A percentile compares a stretch with the other conserved stretches of the same genome.
Evolutionary conservation across 2,113 vertebrate species (phyloP).

Genomic region (Atrichornis clamosus): DNA sequence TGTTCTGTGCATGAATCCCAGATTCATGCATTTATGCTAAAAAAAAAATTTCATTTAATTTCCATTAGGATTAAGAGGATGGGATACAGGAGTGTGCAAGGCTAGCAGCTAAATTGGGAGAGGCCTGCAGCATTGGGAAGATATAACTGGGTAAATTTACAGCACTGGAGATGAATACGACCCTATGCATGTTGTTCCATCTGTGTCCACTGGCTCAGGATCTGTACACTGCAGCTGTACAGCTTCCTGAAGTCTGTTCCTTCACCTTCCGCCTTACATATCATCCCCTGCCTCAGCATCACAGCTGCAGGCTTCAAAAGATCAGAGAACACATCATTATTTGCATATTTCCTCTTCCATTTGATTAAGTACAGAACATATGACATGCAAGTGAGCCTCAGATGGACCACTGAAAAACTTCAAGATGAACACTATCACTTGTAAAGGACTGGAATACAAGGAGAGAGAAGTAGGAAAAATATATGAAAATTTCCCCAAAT

Average conservation of each 20-base stretch:
- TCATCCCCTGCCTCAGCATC: background rate
- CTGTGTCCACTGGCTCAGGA: background rate
- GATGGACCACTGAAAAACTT: background rate
- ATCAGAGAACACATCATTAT: background rate
- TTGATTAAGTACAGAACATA: background rate
- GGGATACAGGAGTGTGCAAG: background rate
- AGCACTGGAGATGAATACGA: background rate
- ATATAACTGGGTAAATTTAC: background rate
- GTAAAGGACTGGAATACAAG: background rate
- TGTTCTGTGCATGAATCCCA: background rate
- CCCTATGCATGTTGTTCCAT: background rate
- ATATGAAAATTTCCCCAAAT: background rate
- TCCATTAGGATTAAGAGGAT: background rate
- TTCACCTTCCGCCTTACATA: background rate
- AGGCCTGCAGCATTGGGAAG: background rate
- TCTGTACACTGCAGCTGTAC: background rate
- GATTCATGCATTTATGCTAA: background rate
- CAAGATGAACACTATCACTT: background rate
- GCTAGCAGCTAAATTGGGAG: background rate
- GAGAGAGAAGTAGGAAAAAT: background rate
- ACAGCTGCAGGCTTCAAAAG: background rate
- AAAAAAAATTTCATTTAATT: background rate
- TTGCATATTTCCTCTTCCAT: background rate
- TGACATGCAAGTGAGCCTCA: background rate
- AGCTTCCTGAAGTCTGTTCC: background rate